Conservation (phyloP, 92 coral and sea anemone genomes). For the Palythoa grandis region DNA sequence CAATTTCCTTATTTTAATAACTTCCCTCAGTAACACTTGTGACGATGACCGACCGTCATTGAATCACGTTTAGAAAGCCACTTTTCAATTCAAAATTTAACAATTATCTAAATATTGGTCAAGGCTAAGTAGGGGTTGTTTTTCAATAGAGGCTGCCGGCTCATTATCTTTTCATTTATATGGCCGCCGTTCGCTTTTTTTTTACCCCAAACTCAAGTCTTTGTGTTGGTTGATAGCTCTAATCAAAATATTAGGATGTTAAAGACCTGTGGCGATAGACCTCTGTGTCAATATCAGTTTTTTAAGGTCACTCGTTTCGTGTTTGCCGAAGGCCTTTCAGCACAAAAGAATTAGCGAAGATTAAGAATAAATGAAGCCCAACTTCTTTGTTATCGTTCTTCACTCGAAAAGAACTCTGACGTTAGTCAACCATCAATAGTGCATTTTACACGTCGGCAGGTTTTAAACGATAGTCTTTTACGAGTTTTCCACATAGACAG, state of each 20-base stretch:
- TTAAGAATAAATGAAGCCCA: neutral
- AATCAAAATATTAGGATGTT: constrained; percentile 38
- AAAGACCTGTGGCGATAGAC: constrained; percentile 2
- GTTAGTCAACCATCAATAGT: neutral
- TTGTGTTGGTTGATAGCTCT: constrained; percentile 38
- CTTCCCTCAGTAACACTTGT: neutral
- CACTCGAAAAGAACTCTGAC: neutral
- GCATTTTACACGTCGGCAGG: neutral
- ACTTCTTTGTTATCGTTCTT: neutral
- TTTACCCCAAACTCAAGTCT: constrained; percentile 21
- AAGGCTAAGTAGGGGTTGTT: constrained; percentile 7
- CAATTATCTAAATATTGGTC: constrained; percentile 36
- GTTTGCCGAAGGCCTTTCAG: constrained; percentile 25
- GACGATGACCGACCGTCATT: constrained; percentile 10
- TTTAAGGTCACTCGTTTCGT: constrained; percentile 21
- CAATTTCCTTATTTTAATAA: constrained; percentile 9
- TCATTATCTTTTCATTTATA: constrained; percentile 43
- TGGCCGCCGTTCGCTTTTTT: constrained; percentile 38
- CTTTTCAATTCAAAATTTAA: constrained; percentile 8
- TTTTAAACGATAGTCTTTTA: neutral
- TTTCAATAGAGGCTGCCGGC: constrained; percentile 3
- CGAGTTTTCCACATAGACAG: neutral
- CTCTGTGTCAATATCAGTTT: constrained; percentile 21
- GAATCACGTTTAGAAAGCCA: constrained; percentile 14
- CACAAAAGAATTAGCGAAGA: constrained; percentile 9